Conservation (phyloP, 2,797 vertebrate species). For the Lutjanus campechanus region DNA sequence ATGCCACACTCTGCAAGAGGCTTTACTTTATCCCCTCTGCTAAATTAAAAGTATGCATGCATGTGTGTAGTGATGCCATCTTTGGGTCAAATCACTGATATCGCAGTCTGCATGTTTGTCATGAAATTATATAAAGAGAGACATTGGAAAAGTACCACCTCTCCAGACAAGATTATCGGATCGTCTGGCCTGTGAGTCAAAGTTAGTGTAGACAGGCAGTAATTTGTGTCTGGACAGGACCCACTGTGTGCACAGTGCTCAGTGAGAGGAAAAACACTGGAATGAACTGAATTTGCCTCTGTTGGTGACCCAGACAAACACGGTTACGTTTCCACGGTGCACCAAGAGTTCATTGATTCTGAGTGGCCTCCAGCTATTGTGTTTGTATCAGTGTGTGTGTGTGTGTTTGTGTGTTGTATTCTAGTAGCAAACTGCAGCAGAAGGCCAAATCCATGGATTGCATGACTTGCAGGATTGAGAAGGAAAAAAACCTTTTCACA, state of each 20-base stretch:
- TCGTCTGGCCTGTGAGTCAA: constrained; percentile 34
- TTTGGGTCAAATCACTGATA: neutral
- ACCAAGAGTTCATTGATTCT: constrained; percentile 50
- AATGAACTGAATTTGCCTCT: constrained; percentile 46
- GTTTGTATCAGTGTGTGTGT: constrained; percentile 35
- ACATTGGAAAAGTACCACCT: constrained; percentile 29
- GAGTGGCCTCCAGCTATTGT: constrained; percentile 42
- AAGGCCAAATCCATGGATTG: constrained; percentile 8
- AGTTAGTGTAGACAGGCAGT: constrained; percentile 15
- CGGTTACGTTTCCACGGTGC: constrained; percentile 34
- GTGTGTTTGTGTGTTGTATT: constrained; percentile 30
- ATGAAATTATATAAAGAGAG: constrained; percentile 4
- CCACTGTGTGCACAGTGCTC: constrained; percentile 31
- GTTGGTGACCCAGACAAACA: constrained; percentile 37
- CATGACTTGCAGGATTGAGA: neutral
- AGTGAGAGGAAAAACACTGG: constrained; percentile 63
- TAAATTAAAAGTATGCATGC: neutral
- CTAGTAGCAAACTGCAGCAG: constrained; percentile 7
- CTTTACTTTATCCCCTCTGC: neutral
- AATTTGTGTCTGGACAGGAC: constrained; percentile 41
- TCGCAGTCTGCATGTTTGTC: neutral
- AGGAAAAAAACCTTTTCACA: neutral
- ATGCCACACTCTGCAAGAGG: neutral
- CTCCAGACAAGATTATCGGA: neutral
- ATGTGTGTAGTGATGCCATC: neutral